Evolutionary conservation across 2,113 vertebrate species (phyloP), one percentile per base, ranked within the genome.

Genomic region (Felis chaus): DNA sequence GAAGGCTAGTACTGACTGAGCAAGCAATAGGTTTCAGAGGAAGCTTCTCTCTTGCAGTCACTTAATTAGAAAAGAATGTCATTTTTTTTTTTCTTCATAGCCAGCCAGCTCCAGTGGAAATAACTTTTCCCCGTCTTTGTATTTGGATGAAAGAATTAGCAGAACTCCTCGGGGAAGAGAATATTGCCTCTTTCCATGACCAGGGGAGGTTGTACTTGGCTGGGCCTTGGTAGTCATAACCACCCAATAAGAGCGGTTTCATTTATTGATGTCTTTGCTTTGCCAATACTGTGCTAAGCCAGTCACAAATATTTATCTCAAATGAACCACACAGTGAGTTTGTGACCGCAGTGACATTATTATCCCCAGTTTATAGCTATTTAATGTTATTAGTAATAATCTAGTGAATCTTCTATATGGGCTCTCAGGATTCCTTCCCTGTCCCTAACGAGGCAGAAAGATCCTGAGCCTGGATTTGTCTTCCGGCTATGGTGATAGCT

Each of bases 11-110:
- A 36, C 48, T 50, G 39, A 45, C 55, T 66, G 39, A 82, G 48
- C 25, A 92, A 85, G 83, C 73, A 83, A 31, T 11, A 21, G 45
- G 83, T 50, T 83, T 69, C 63, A 65, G 39, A 90, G 80, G 18
- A 50, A 86, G 23, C 2, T 19, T 76, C 2, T 94, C 89, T 61
- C 68, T 19, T 29, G 41, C 12, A 55, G 27, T 21, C 23, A 36
- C 33, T 94, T 96, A 94, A 89, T 94, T 80, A 94, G 61, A 27
- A 66, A 83, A 92, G 41, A 31, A 41, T 23, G 82, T 31, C 27
- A 3, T 65, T 25, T 41, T 65, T 50, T 63, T 29, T 68, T 78
- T 45, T 27, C 5, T 19, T 12, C 31, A 55, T 10, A 33, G 53
- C 65, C 73, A 68, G 65, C 13, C n/a, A 71, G 48, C 12, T 57